phyloP scores from a whole-genome alignment of 2,113 vertebrate genomes.

The Triplophysa siluroides region DNA sequence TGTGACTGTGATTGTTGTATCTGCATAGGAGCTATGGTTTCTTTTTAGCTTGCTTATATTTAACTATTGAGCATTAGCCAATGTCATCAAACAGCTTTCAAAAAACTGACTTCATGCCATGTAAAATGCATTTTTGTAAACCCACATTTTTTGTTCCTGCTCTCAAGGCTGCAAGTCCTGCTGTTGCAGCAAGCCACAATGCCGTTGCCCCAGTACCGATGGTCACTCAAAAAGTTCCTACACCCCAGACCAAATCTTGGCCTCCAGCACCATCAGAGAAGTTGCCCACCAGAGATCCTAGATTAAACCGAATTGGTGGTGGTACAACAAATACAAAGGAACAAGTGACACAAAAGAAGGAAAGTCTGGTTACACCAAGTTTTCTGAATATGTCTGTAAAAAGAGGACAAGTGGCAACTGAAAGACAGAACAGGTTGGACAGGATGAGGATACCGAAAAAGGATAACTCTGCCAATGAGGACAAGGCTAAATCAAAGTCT shows the following conservation, averaged over 20 bases:
- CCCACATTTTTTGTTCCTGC: background rate
- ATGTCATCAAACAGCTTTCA: too few species aligned
- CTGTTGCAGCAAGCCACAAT: conserved; percentile 28
- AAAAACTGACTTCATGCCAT: background rate
- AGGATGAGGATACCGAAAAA: conserved; percentile 73
- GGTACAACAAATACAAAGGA: conserved; percentile 80
- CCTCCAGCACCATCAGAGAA: conserved; percentile 82
- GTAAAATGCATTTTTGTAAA: background rate
- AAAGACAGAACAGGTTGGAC: conserved; percentile 74
- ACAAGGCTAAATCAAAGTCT: conserved; percentile 83
- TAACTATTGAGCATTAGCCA: too few species aligned
- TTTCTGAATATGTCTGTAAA: conserved; percentile 69
- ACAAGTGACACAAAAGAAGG: conserved; percentile 77
- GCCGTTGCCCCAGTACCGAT: conserved; percentile 58
- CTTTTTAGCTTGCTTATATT: too few species aligned
- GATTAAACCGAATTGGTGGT: conserved; percentile 78
- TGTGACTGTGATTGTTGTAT: too few species aligned
- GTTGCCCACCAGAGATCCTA: conserved; percentile 85
- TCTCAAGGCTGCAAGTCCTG: conserved; percentile 66
- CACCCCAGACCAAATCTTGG: conserved; percentile 77
- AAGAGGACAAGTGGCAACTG: conserved; percentile 65
- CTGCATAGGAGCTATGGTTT: background rate
- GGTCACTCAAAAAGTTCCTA: conserved; percentile 66
- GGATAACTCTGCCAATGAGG: conserved; percentile 62
- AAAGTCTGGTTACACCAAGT: conserved; percentile 61